Evolutionary conservation across 64 coral and sea anemone species (phyloP).

Genomic region (Stichodactyla helianthus): DNA sequence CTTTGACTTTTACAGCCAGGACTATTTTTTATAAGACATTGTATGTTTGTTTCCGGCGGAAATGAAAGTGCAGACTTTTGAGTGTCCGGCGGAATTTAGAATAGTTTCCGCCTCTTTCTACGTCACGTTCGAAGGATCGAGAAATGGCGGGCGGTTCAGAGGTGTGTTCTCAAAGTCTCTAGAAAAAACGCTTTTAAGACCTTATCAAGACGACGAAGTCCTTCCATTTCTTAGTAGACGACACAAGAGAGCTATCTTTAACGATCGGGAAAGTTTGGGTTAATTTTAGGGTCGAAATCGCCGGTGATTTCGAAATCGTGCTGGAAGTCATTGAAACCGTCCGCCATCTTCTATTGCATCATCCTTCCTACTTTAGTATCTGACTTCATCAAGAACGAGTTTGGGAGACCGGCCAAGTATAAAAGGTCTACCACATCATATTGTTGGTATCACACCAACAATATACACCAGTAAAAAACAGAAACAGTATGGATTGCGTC

Average conservation of each 20-base stretch:
- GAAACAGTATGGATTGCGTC: constrained; percentile 30
- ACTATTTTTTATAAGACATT: not conserved
- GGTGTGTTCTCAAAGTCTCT: not conserved
- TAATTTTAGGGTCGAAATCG: not conserved
- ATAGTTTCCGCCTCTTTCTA: not conserved
- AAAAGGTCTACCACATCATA: not conserved
- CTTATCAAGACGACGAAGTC: not conserved
- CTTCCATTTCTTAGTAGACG: not conserved
- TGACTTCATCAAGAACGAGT: not conserved
- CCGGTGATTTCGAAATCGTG: not conserved
- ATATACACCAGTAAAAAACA: not conserved
- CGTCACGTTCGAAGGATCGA: not conserved
- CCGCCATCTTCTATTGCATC: constrained; percentile 31
- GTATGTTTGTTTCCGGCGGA: not conserved
- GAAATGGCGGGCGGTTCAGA: constrained; percentile 18
- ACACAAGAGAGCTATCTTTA: not conserved
- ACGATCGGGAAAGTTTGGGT: not conserved
- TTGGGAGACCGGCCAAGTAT: not conserved
- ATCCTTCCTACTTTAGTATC: constrained; percentile 16
- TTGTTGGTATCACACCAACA: constrained; percentile 31
- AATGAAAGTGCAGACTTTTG: not conserved
- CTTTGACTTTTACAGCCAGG: not conserved
- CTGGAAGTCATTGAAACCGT: not conserved
- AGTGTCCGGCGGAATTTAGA: not conserved
- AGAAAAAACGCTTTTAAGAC: not conserved